Evolutionary conservation across 2,113 vertebrate genomes (phyloP), one percentile per base, ranked within the genome.

Genomic region (Proterorhinus semilunaris): DNA sequence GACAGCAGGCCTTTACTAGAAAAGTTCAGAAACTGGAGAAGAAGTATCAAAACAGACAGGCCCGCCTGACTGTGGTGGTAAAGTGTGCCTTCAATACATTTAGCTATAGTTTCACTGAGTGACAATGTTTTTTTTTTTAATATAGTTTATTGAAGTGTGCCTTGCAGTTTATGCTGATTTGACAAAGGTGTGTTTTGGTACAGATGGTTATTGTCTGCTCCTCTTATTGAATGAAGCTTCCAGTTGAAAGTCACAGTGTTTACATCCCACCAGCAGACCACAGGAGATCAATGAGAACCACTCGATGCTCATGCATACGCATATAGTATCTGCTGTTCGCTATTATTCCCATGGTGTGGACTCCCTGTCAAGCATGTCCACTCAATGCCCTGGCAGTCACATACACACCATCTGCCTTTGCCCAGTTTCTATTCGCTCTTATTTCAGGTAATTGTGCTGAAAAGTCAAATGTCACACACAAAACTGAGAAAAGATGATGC

Each of bases 301-400:
- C 88, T 90, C 90, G 58, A 91, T 90, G 75, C 87, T 91, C 90
- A 91, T 91, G 85, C 87, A 91, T 91, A 89, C 85, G 83, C 87
- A 91, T 90, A 79, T 76, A 79, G 82, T 82, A 71, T 84, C 77
- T 63, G 62, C 79, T 78, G 66, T 65, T 62, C 49, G 61, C 79
- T 81, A 70, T 79, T 80, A 87, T 89, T 86, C 81, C 84, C 83
- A 71, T 51, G 69, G 76, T 76, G 82, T 46, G 46, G 5, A 16
- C 78, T 62, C 53, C 55, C 15, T 50, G 69, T 72, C 79, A 58
- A 72, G 58, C n/a, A 10, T 74, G 68, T 76, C 45, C 9, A 48
- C 71, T 71, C 72, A 66, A 54, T 52, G 72, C 79, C 78, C 68
- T 65, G 12, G 42, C 65, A 49, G 55, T 62, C 71, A 36, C 71